Evolutionary conservation across 1,140 invertebrate genomes (phyloP).

Genomic region (Chelonus insularis): DNA sequence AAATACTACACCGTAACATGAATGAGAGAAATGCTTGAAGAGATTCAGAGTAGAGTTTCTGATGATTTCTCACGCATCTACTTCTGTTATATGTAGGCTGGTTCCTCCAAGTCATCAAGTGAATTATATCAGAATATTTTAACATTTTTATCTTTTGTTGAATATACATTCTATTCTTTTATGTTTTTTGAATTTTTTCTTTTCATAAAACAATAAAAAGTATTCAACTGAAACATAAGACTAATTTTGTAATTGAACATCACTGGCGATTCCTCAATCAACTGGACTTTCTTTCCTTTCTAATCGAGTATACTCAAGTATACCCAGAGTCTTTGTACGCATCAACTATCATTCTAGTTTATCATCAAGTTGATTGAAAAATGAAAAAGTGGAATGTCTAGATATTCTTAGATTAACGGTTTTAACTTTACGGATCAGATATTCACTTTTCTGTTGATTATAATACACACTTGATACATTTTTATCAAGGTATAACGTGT

Average conservation of each 20-base stretch:
- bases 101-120: no score
- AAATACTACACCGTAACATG: background rate
- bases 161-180: no score
- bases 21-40: background rate
- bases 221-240: background rate
- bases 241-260: conserved; percentile 26
- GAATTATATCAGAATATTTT: no score
- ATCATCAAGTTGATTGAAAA: no score
- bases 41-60: background rate
- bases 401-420: background rate
- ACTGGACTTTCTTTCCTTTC: conserved; percentile 29
- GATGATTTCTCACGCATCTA: background rate
- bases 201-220: background rate
- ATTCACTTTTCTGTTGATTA: conserved; percentile 17
- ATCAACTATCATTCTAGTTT: no score
- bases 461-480: background rate
- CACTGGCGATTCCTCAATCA: conserved; percentile 12
- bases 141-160: no score
- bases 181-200: no score
- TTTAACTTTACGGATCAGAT: background rate
- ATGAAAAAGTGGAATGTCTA: conserved; percentile 1
- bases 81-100: background rate
- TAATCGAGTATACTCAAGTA: conserved; percentile 3
- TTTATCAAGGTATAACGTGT: no score
- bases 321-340: no score